Conservation (phyloP, 2,797 vertebrate genomes). For the Caiman crocodilus region DNA sequence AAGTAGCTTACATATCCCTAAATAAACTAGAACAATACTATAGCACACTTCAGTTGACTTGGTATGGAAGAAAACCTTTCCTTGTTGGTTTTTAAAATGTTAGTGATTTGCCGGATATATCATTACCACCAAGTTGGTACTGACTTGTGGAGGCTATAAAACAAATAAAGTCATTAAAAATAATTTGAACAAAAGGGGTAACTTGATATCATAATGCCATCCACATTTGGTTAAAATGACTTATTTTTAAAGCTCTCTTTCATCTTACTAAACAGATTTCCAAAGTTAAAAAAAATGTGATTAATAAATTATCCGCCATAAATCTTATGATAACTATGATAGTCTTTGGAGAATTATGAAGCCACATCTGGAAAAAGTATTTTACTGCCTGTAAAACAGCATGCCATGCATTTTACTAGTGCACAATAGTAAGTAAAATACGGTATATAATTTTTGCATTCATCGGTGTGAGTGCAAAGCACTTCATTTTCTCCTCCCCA, state of each 20-base stretch:
- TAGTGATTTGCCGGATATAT: slow-evolving; percentile 81
- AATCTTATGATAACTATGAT: slow-evolving; percentile 89
- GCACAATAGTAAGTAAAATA: slow-evolving; percentile 84
- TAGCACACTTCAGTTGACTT: slow-evolving; percentile 73
- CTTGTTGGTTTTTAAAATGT: slow-evolving; percentile 73
- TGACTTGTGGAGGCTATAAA: slow-evolving; percentile 84
- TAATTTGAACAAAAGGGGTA: slow-evolving; percentile 87
- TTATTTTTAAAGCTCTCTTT: slow-evolving; percentile 86
- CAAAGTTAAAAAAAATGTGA: slow-evolving; percentile 84
- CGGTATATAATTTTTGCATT: slow-evolving; percentile 79
- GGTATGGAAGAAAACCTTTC: slow-evolving; percentile 56
- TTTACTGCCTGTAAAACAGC: slow-evolving; percentile 86
- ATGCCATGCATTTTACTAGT: slow-evolving; percentile 83
- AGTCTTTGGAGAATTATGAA: slow-evolving; percentile 89
- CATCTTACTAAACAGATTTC: slow-evolving; percentile 87
- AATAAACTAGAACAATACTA: slow-evolving; percentile 71
- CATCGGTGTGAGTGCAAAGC: slow-evolving; percentile 67
- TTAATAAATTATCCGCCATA: slow-evolving; percentile 92
- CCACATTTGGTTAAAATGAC: slow-evolving; percentile 86
- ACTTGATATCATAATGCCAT: slow-evolving; percentile 85
- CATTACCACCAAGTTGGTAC: slow-evolving; percentile 83
- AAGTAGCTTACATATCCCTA: slow-evolving; percentile 71
- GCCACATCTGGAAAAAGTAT: slow-evolving; percentile 90
- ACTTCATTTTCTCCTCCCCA: slow-evolving; percentile 69
- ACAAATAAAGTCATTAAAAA: slow-evolving; percentile 88